Evolutionary conservation across 1,140 invertebrate genomes (phyloP).

Genomic region (Pachyrhynchus sulphureomaculatus): DNA sequence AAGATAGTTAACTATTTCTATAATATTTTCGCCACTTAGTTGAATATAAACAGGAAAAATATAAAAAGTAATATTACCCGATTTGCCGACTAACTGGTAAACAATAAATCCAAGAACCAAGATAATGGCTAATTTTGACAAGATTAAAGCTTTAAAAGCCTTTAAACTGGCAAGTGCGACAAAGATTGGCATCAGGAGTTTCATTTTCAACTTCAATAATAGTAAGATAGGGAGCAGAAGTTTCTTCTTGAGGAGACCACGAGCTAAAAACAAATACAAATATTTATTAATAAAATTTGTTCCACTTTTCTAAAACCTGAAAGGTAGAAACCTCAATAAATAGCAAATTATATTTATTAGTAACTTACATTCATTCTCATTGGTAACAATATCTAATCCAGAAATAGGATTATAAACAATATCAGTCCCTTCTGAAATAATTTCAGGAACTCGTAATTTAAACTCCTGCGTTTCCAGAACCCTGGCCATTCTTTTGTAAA

Average conservation of each 20-base stretch:
- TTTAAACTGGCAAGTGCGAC: slow-evolving; percentile 76
- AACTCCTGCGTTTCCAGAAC: slow-evolving; percentile 72
- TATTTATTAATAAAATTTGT: background rate
- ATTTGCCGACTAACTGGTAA: slow-evolving; percentile 71
- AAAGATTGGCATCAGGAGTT: slow-evolving; percentile 79
- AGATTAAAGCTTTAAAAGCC: slow-evolving; percentile 76
- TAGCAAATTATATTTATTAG: background rate
- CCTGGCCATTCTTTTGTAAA: slow-evolving; percentile 68
- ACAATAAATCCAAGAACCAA: slow-evolving; percentile 78
- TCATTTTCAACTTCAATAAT: slow-evolving; percentile 79
- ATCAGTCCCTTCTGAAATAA: slow-evolving; percentile 68
- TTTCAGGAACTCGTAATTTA: slow-evolving; percentile 67
- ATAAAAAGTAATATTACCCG: slow-evolving; percentile 52
- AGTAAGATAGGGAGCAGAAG: slow-evolving; percentile 74
- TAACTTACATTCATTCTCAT: slow-evolving; percentile 54
- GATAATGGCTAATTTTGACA: slow-evolving; percentile 78
- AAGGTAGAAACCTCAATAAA: too few species aligned
- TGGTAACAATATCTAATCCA: slow-evolving; percentile 63
- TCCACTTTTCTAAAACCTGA: too few species aligned
- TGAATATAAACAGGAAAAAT: too few species aligned
- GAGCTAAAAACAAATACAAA: slow-evolving; percentile 52
- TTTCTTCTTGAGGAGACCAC: slow-evolving; percentile 75
- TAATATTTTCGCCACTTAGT: too few species aligned
- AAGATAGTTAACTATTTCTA: too few species aligned
- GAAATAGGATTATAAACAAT: slow-evolving; percentile 67